These are phyloP conservation scores for Brachypteracias leptosomus DNA, from an alignment of 2,113 vertebrate genomes.

Conservation along the genomic window DNA sequence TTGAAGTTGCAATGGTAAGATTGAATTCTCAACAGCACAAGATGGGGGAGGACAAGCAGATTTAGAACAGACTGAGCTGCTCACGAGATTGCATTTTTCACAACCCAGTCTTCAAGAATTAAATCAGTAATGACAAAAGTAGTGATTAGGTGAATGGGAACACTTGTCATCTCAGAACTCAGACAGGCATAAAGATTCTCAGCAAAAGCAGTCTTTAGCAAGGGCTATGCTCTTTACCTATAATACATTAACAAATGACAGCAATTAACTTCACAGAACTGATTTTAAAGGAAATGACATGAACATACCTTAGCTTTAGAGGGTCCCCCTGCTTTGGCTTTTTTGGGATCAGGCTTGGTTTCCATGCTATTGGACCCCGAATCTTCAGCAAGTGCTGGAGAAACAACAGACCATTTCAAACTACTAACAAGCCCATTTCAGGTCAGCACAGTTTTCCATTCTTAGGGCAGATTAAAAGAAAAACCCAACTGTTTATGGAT, in stretches of 20 bases:
- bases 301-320: constrained; percentile 86
- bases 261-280: neutral
- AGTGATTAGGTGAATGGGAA: neutral
- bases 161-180: neutral
- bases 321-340: constrained; percentile 77
- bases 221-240: neutral
- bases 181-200: neutral
- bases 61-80: neutral
- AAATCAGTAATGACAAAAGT: neutral
- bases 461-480: neutral
- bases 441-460: neutral
- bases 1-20: neutral
- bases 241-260: neutral
- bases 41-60: neutral
- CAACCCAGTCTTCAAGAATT: neutral
- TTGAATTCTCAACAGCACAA: neutral
- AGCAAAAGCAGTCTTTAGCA: neutral
- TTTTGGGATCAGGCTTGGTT: constrained; percentile 87
- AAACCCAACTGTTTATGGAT: neutral
- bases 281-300: neutral
- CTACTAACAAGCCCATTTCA: neutral
- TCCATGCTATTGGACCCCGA: constrained; percentile 69
- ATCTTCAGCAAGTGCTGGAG: constrained; percentile 80
- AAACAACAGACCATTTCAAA: constrained; percentile 7
- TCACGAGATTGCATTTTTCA: neutral